Evolutionary conservation across 37 sponge, comb jelly and placozoan genomes (phyloP).

Genomic region (Chondrosia reniformis): DNA sequence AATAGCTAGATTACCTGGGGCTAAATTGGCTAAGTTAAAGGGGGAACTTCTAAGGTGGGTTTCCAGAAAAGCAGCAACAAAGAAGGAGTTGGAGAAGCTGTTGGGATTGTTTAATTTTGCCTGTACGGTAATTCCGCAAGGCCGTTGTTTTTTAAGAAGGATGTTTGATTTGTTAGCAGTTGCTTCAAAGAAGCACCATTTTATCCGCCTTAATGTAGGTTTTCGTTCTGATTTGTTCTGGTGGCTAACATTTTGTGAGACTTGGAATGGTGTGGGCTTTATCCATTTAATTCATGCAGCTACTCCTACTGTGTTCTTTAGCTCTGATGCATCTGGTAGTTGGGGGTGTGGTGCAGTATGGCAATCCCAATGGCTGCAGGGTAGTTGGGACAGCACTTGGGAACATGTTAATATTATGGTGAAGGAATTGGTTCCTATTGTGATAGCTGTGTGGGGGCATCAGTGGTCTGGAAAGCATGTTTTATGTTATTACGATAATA

Average conservation of each 20-base stretch:
- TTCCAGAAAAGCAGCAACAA: not conserved
- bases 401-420: not conserved
- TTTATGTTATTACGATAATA: not conserved
- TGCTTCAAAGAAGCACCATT: not conserved
- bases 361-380: not conserved
- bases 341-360: not conserved
- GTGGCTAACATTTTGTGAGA: not conserved
- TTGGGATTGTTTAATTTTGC: not conserved
- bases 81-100: not conserved
- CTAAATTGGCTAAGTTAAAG: not conserved
- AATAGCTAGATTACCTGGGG: not conserved
- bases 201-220: not conserved
- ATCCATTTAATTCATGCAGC: not conserved
- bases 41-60: not conserved
- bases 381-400: not conserved
- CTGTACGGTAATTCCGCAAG: not conserved
- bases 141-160: not conserved
- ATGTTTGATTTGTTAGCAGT: not conserved
- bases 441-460: not conserved
- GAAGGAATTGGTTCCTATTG: not conserved
- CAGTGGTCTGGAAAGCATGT: not conserved
- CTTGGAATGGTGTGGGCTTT: not conserved
- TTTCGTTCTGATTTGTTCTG: not conserved
- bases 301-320: not conserved
- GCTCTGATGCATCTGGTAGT: not conserved